Base-by-base conservation (phyloP, 2,797 vertebrate genomes). In the Huso huso region DNA sequence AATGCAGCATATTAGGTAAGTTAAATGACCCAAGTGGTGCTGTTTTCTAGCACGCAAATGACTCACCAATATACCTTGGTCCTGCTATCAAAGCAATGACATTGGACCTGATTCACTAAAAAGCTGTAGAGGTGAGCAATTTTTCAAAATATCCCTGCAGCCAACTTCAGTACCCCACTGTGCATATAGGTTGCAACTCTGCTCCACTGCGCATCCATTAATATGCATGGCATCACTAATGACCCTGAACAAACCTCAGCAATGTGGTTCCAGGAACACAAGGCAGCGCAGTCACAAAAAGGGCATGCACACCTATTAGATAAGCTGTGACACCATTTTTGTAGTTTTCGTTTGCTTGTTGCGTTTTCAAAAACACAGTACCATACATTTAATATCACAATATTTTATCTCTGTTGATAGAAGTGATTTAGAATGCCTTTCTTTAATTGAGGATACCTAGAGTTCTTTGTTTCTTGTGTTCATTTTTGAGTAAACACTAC, bases 171-270 rank as follows among this genome's bases (percentile, higher is more conserved):
- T 67, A 63, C 66, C 70, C 70, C 70, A 66, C 70, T 68, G 70
- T 53, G 70, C 66, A 68, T 48, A 51, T 63, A 71, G 70, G 66
- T 63, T 49, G 62, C 64, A 66, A 60, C 63, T 60, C 58, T 58
- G 62, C 66, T 71, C 59, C 59, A 61, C 66, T 68, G 70, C 70
- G 49, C 63, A 57, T 62, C 64, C 70, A 71, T 71, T 71, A 71
- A 71, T 71, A 71, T 71, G 70, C 70, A 71, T 68, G 70, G 70
- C 51, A 65, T 71, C 70, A 68, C 66, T 68, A 71, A 71, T 71
- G 67, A 68, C 68, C 66, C 70, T 59, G 63, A 71, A 68, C 67
- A 59, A 58, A 71, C 63, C 66, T 68, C 63, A 71, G 62, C 65
- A 66, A 71, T 71, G 66, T 65, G 70, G 66, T 65, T 67, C 61